phyloP scores from a whole-genome alignment of 2,113 vertebrate genomes.

The Cryptomyrus ogoouensis region DNA sequence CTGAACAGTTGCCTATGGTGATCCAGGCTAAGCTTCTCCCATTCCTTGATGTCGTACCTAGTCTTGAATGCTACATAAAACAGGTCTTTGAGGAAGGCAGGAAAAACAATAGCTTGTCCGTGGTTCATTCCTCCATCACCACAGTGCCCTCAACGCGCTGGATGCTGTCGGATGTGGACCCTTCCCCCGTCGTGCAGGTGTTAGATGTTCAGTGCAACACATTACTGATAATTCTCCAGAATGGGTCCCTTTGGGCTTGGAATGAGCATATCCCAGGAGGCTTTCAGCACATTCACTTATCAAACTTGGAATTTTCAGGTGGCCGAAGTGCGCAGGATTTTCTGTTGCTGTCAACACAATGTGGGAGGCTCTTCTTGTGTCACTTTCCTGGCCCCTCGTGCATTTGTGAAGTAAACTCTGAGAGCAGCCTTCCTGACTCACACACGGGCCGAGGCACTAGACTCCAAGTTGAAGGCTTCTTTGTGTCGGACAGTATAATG shows the following conservation, averaged over 20 bases:
- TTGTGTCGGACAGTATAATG: conserved; percentile 33
- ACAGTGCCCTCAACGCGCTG: conserved; percentile 39
- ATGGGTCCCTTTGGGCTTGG: conserved; percentile 59
- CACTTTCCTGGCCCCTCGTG: conserved; percentile 37
- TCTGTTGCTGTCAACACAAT: conserved; percentile 52
- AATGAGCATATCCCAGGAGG: conserved; percentile 32
- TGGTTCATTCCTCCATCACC: conserved; percentile 45
- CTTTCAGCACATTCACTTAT: conserved; percentile 35
- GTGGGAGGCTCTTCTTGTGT: conserved; percentile 50
- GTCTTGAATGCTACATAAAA: conserved; percentile 40
- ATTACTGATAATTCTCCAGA: conserved; percentile 41
- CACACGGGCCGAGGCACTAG: background rate
- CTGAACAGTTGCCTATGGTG: conserved; percentile 43
- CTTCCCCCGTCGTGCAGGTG: conserved; percentile 35
- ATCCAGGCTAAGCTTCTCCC: conserved; percentile 58
- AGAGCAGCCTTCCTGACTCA: conserved; percentile 9
- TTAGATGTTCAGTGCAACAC: conserved; percentile 40
- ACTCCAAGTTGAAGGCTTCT: conserved; percentile 39
- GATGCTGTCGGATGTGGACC: conserved; percentile 19
- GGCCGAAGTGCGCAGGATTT: conserved; percentile 44
- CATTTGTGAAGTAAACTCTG: conserved; percentile 44
- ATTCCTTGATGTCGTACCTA: conserved; percentile 51
- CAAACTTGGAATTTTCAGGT: conserved; percentile 44
- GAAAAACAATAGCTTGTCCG: conserved; percentile 38
- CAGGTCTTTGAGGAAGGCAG: conserved; percentile 39